A percentile compares a stretch with the other conserved stretches of the same genome.
These are phyloP conservation scores for Saccopteryx leptura DNA, from an alignment of 2,113 vertebrate genomes.

Conservation along the genomic window DNA sequence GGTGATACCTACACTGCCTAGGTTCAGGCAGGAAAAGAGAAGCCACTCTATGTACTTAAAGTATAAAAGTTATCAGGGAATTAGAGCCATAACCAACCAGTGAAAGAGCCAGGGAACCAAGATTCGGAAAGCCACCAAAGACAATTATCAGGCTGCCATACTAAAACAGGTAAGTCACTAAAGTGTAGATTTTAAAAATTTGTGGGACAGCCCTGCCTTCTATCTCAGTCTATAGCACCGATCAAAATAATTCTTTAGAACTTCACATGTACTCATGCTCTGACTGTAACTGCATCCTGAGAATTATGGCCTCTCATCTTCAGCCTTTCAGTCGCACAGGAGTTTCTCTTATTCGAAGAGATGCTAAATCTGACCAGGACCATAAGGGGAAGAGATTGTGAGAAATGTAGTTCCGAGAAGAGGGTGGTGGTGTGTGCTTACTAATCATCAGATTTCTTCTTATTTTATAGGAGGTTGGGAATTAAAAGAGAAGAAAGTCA, in stretches of 20 bases:
- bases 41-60: neutral
- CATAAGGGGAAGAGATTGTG: neutral
- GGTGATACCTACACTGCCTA: neutral
- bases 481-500: constrained; percentile 12
- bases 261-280: neutral
- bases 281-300: neutral
- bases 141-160: neutral
- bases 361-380: neutral
- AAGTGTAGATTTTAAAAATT: neutral
- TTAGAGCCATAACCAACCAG: neutral
- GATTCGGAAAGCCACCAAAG: neutral
- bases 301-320: neutral
- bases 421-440: neutral
- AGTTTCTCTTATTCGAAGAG: neutral
- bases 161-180: neutral
- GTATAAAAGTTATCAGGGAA: neutral
- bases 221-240: neutral
- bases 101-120: neutral
- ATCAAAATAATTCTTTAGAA: neutral
- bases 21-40: neutral
- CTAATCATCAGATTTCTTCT: neutral
- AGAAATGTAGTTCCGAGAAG: neutral
- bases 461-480: neutral
- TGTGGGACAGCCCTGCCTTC: neutral
- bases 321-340: neutral